These are phyloP conservation scores for Sardina pilchardus DNA, from an alignment of 2,113 vertebrate species.

Conservation along the genomic window DNA sequence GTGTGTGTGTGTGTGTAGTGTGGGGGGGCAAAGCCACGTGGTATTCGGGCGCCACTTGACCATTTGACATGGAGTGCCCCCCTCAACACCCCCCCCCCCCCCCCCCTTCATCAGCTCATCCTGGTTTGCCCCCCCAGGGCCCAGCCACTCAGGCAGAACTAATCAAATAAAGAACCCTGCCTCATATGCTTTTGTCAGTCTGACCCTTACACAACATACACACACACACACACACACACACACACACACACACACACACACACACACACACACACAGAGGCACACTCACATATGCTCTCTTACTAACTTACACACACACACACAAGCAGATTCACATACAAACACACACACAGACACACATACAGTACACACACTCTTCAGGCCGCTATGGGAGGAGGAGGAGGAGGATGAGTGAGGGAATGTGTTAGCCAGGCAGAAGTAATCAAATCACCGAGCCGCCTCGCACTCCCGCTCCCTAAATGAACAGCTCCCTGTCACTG, in stretches of 20 bases:
- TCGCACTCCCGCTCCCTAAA: constrained; percentile 41
- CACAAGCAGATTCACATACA: background rate
- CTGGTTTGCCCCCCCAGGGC: constrained; percentile 18
- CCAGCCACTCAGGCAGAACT: constrained; percentile 39
- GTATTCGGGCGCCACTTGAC: background rate
- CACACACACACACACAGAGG: background rate
- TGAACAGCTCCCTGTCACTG: constrained; percentile 52
- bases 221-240: background rate
- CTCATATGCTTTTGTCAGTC: constrained; percentile 38
- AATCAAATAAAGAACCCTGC: constrained; percentile 49
- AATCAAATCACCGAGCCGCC: constrained; percentile 57
- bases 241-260: background rate
- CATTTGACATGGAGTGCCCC: background rate
- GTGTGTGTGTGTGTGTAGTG: background rate
- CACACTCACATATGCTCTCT: too few species aligned
- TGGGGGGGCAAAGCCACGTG: background rate
- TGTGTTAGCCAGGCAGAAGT: constrained; percentile 54
- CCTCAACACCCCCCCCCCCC: too few species aligned
- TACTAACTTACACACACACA: background rate
- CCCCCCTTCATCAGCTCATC: background rate
- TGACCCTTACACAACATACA: constrained; percentile 14
- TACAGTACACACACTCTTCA: background rate
- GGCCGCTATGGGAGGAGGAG: constrained; percentile 31
- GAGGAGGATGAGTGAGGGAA: constrained; percentile 37
- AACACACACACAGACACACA: background rate